These are phyloP conservation scores for Drosophila sp. DNA, from an alignment of 1,140 invertebrate genomes.

Conservation along the genomic window DNA sequence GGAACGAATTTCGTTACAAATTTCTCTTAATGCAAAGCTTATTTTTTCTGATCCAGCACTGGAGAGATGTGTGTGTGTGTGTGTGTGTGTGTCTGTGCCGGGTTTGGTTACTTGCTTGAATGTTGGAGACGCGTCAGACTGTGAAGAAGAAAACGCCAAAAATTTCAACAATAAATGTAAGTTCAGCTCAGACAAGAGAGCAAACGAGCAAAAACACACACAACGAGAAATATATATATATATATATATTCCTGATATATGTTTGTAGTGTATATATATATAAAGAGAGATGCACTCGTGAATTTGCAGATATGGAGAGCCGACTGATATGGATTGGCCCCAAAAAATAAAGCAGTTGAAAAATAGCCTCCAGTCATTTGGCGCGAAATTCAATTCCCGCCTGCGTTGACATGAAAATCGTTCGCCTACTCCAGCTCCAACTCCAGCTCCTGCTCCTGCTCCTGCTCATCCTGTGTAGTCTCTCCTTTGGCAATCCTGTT, in stretches of 20 bases:
- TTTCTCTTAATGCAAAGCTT: not conserved
- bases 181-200: slow-evolving; percentile 55
- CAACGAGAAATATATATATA: slow-evolving; percentile 33
- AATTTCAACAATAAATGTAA: slow-evolving; percentile 75
- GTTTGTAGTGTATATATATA: slow-evolving; percentile 13
- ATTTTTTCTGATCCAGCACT: slow-evolving; percentile 33
- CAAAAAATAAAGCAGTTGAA: slow-evolving; percentile 72
- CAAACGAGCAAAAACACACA: slow-evolving; percentile 13
- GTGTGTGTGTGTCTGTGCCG: slow-evolving; percentile 24
- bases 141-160: slow-evolving; percentile 76
- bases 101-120: slow-evolving; percentile 29
- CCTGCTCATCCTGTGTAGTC: not conserved
- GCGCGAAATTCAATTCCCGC: slow-evolving; percentile 80
- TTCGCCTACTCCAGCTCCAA: slow-evolving; percentile 17
- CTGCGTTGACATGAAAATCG: slow-evolving; percentile 75
- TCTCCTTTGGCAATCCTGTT: slow-evolving; percentile 42
- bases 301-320: slow-evolving; percentile 38
- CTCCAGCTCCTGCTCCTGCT: not conserved
- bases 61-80: slow-evolving; percentile 57
- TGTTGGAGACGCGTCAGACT: slow-evolving; percentile 75
- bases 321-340: slow-evolving; percentile 55
- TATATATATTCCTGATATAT: not conserved
- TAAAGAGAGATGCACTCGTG: slow-evolving; percentile 9
- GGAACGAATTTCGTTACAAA: too few relatives aligned
- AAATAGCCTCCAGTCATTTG: slow-evolving; percentile 76